phyloP scores from a whole-genome alignment of 2,113 vertebrate species.

The Stercorarius parasiticus region DNA sequence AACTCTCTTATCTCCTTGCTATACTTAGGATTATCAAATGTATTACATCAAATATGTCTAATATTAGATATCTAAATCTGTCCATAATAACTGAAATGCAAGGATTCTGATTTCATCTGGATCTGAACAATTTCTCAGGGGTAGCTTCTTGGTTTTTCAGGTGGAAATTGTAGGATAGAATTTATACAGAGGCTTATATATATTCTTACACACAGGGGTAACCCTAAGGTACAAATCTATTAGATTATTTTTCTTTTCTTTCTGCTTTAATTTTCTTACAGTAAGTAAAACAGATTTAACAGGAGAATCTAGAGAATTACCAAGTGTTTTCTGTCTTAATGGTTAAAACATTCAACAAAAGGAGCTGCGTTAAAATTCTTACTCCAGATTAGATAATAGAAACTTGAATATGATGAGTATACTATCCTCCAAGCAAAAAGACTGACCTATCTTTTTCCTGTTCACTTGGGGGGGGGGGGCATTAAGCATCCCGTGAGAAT shows the following conservation, averaged over 20 bases:
- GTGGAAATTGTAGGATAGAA: not conserved
- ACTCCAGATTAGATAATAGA: not conserved
- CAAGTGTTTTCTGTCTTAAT: not conserved
- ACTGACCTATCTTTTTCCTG: not conserved
- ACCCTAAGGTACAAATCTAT: not conserved
- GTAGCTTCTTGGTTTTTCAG: not conserved
- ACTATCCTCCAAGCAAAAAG: not conserved
- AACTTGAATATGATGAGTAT: not conserved
- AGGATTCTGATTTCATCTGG: not conserved
- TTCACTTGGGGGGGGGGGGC: not conserved
- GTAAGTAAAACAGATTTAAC: not conserved
- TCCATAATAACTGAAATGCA: not conserved
- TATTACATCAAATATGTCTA: not conserved
- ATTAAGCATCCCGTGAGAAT: not conserved
- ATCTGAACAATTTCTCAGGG: not conserved
- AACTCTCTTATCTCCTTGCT: not conserved
- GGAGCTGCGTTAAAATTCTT: not conserved
- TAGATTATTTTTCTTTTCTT: not conserved
- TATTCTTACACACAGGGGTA: not conserved
- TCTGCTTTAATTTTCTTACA: not conserved
- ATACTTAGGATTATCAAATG: not conserved
- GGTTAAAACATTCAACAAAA: not conserved
- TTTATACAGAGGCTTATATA: not conserved
- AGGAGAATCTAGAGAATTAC: not conserved
- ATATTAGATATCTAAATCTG: not conserved